A percentile compares a stretch with the other conserved stretches of the same genome.
These are phyloP conservation scores for Dromaius novaehollandiae DNA, from an alignment of 2,113 vertebrate species.

Conservation along the genomic window DNA sequence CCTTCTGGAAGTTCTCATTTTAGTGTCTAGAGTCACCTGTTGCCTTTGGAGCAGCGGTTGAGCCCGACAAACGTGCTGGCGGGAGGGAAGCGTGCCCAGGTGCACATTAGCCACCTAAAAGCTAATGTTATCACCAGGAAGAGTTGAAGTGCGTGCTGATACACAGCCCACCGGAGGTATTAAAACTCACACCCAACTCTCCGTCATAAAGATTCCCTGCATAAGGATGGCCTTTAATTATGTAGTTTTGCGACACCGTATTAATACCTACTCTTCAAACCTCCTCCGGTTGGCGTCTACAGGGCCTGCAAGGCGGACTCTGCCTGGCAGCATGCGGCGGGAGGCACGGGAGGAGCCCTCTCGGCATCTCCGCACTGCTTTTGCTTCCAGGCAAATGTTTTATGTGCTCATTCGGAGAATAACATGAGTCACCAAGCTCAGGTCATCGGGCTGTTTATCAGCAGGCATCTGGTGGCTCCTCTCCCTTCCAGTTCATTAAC, in stretches of 20 bases:
- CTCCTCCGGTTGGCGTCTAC: background rate
- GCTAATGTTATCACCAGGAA: constrained; percentile 21
- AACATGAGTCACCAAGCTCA: constrained; percentile 23
- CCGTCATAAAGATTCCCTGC: constrained; percentile 23
- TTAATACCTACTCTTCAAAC: background rate
- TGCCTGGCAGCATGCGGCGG: background rate
- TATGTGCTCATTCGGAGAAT: background rate
- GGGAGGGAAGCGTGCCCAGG: constrained; percentile 34
- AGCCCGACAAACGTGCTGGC: constrained; percentile 18
- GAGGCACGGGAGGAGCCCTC: background rate
- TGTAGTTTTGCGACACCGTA: background rate
- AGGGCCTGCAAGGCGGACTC: background rate
- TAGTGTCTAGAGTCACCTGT: background rate
- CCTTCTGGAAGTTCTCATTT: background rate
- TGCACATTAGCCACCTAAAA: constrained; percentile 30
- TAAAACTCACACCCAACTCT: constrained; percentile 27
- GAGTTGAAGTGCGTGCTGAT: constrained; percentile 22
- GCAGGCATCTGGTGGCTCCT: background rate
- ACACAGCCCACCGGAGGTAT: constrained; percentile 32
- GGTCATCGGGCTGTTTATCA: constrained; percentile 10
- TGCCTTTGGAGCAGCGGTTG: background rate
- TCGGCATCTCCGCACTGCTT: background rate
- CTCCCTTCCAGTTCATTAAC: constrained; percentile 26
- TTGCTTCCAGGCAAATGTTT: constrained; percentile 15
- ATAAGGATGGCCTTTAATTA: constrained; percentile 28